These are phyloP conservation scores for Hippopotamyrus pictus DNA, from an alignment of 2,797 vertebrate genomes.

Conservation along the genomic window DNA sequence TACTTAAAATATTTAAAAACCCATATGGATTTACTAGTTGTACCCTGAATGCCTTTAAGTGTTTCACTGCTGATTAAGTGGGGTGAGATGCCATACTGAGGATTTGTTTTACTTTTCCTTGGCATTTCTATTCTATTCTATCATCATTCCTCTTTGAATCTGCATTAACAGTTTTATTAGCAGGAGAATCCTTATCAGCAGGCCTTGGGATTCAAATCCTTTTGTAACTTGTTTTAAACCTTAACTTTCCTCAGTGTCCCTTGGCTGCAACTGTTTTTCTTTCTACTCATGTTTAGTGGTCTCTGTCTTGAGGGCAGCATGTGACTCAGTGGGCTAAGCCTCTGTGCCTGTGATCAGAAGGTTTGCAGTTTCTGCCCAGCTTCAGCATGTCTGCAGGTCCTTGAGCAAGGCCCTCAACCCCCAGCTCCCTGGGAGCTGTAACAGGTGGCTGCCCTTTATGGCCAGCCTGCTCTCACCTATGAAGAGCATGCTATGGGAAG, in stretches of 20 bases:
- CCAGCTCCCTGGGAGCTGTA: neutral
- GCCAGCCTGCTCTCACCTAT: neutral
- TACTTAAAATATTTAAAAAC: neutral
- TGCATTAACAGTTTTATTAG: neutral
- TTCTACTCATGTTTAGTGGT: neutral
- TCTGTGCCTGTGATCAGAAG: neutral
- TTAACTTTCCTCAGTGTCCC: neutral
- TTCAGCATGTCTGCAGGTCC: neutral
- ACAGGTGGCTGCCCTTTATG: neutral
- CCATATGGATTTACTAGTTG: neutral
- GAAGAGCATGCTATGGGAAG: neutral
- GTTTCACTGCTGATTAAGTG: neutral
- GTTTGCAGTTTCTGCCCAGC: neutral
- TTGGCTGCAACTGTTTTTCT: neutral
- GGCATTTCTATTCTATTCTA: neutral
- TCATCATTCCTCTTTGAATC: neutral
- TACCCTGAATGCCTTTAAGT: neutral
- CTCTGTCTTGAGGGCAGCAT: neutral
- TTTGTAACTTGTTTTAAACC: neutral
- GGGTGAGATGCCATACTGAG: neutral
- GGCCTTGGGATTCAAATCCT: neutral
- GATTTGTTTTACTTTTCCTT: neutral
- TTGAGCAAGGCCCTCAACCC: neutral
- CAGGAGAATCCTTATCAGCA: neutral
- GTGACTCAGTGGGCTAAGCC: neutral